Percentiles rank a stretch among this genome's conserved stretches.
Evolutionary conservation across 37 sponge, comb jelly and placozoan species (phyloP).

Genomic region (Eunapius fragilis): DNA sequence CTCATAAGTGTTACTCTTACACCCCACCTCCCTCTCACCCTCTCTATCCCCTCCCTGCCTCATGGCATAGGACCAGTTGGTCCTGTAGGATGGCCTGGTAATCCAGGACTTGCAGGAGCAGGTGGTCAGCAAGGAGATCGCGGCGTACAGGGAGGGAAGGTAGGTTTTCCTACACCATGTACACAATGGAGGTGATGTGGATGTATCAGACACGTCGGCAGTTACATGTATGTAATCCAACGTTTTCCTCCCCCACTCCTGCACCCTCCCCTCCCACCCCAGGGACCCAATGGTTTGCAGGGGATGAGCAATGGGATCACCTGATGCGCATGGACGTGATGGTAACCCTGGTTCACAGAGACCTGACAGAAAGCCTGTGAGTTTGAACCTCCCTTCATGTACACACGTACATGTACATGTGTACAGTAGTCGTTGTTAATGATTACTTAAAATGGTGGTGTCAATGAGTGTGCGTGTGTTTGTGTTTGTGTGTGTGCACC

Average conservation of each 20-base stretch:
- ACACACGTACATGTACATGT: neutral
- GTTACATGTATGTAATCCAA: neutral
- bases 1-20: neutral
- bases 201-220: too few species aligned
- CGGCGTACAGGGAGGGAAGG: neutral
- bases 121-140: neutral
- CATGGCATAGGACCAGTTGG: neutral
- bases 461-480: neutral
- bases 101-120: neutral
- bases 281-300: constrained; percentile 39
- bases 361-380: constrained; percentile 59
- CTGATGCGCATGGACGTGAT: constrained; percentile 18
- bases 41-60: neutral
- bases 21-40: neutral
- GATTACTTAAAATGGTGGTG: too few species aligned
- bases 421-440: too few species aligned
- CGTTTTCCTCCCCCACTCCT: neutral
- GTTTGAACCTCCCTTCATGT: neutral
- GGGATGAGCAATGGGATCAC: constrained; percentile 34
- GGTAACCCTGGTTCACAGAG: constrained; percentile 53
- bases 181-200: too few species aligned
- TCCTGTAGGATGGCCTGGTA: neutral
- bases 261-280: too few species aligned
- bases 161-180: neutral
- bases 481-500: neutral